phyloP scores from a whole-genome alignment of 2,113 vertebrate species.

The Actenoides hombroni region DNA sequence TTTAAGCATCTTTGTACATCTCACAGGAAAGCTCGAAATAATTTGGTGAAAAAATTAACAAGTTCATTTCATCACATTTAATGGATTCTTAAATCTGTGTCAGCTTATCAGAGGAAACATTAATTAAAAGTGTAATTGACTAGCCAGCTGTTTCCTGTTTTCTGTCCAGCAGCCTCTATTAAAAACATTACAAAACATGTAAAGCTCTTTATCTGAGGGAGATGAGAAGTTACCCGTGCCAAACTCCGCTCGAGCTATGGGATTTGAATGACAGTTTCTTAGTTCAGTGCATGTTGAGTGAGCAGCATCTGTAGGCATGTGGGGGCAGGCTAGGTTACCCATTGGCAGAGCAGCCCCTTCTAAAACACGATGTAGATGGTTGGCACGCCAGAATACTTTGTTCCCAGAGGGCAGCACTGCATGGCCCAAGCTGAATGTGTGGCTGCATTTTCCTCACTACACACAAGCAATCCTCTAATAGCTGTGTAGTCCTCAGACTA shows the following conservation, averaged over 20 bases:
- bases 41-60: constrained; percentile 54
- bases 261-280: neutral
- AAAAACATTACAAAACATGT: constrained; percentile 29
- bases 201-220: constrained; percentile 41
- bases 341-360: neutral
- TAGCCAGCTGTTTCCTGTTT: constrained; percentile 55
- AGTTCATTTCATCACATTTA: constrained; percentile 53
- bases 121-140: constrained; percentile 70
- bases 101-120: constrained; percentile 57
- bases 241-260: neutral
- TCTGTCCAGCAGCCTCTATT: constrained; percentile 6
- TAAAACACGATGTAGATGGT: neutral
- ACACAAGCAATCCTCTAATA: neutral
- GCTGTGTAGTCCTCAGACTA: neutral
- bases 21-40: constrained; percentile 32
- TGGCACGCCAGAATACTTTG: neutral
- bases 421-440: neutral
- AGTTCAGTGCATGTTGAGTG: neutral
- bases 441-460: neutral
- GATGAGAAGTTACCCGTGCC: neutral
- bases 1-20: constrained; percentile 19
- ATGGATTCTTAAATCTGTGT: constrained; percentile 63
- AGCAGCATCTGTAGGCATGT: no score
- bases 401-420: neutral
- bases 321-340: neutral